These are phyloP conservation scores for Epizoanthus scotinus DNA, from an alignment of 92 coral and sea anemone species.

Conservation along the genomic window DNA sequence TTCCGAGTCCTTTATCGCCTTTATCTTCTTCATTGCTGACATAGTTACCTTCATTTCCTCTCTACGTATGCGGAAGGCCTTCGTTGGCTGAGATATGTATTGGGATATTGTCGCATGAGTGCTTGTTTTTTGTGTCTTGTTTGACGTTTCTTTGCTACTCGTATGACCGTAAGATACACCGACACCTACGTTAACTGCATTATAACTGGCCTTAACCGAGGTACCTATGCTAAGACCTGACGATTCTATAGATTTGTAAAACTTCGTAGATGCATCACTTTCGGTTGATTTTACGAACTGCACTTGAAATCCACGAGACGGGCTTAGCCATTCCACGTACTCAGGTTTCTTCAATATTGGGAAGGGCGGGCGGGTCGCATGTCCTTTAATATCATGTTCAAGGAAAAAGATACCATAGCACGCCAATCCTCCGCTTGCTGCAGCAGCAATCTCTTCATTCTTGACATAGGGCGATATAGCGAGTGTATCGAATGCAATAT, in stretches of 20 bases:
- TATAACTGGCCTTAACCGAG: not conserved
- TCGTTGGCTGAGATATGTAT: conserved; percentile 7
- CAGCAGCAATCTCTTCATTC: conserved; percentile 1
- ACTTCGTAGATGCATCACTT: not conserved
- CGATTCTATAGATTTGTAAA: conserved; percentile 6
- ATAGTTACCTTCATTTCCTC: conserved; percentile 1
- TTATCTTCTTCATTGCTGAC: not conserved
- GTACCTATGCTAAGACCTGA: conserved; percentile 3
- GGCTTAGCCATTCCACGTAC: conserved; percentile 7
- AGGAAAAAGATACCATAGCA: not conserved
- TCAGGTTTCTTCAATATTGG: not conserved
- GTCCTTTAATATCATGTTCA: not conserved
- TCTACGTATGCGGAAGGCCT: conserved; percentile 10
- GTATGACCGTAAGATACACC: not conserved
- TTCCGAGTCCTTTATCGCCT: not conserved
- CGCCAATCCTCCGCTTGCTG: conserved; percentile 4
- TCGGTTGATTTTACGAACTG: conserved; percentile 2
- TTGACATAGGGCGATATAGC: not conserved
- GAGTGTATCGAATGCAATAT: not conserved
- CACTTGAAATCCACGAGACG: conserved; percentile 17
- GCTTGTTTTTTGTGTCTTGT: not conserved
- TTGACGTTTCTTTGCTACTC: not conserved
- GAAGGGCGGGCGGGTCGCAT: not conserved
- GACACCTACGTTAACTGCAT: not conserved
- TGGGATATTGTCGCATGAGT: not conserved